Conservation (phyloP, 2,888 invertebrate species). For the Colletes collaris region DNA sequence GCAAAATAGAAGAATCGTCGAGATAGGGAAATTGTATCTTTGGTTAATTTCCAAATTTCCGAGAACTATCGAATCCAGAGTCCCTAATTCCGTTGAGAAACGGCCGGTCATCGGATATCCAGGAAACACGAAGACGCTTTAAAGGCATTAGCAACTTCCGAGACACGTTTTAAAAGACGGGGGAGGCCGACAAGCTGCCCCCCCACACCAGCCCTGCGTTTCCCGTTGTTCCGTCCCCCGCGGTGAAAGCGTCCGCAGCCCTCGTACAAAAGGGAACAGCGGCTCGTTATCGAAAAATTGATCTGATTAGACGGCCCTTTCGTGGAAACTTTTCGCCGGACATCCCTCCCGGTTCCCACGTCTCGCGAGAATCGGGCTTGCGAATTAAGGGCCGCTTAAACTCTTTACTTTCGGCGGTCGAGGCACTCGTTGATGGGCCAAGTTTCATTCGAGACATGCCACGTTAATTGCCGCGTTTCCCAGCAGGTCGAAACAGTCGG, state of each 20-base stretch:
- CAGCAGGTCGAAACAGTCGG: conserved; percentile 30
- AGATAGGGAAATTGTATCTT: no score
- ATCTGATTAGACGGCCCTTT: conserved; percentile 77
- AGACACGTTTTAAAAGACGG: conserved; percentile 70
- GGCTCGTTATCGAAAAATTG: conserved; percentile 82
- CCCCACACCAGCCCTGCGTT: conserved; percentile 18
- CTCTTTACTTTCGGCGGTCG: conserved; percentile 18
- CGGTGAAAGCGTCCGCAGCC: conserved; percentile 41
- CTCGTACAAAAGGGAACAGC: conserved; percentile 63
- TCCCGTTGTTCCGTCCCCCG: not conserved
- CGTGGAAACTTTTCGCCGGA: conserved; percentile 63
- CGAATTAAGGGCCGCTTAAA: conserved; percentile 52
- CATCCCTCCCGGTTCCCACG: conserved; percentile 69
- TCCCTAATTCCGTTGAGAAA: not conserved
- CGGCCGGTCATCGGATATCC: conserved; percentile 54
- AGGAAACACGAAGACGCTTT: conserved; percentile 71
- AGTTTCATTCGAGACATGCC: conserved; percentile 41
- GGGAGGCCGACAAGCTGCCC: conserved; percentile 46
- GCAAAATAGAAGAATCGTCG: not conserved
- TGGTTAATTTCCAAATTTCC: not conserved
- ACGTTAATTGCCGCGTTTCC: conserved; percentile 44
- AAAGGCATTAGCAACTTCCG: conserved; percentile 74
- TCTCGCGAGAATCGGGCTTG: conserved; percentile 33
- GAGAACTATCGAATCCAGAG: not conserved
- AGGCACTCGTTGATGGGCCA: conserved; percentile 8